Conservation (phyloP, 2,797 vertebrate species). For the Champsocephalus esox region DNA sequence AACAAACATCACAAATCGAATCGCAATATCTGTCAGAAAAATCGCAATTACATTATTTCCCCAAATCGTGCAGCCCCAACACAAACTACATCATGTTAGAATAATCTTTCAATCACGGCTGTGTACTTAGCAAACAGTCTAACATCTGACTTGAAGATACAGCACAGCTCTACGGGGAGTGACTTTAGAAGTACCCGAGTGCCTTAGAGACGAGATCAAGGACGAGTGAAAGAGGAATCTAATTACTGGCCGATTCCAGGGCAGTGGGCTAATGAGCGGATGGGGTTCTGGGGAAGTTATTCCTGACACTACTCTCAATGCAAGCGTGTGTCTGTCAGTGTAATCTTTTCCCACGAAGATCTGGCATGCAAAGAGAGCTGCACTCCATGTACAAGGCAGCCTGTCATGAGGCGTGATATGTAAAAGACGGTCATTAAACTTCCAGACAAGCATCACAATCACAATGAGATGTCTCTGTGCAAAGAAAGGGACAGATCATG, state of each 20-base stretch:
- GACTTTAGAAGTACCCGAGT: slow-evolving; percentile 58
- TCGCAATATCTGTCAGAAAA: too few relatives aligned
- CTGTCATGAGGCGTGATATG: slow-evolving; percentile 56
- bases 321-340: slow-evolving; percentile 26
- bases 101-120: neutral
- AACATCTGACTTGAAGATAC: slow-evolving; percentile 22
- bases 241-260: slow-evolving; percentile 75
- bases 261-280: slow-evolving; percentile 79
- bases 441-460: slow-evolving; percentile 26
- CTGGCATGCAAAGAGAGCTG: slow-evolving; percentile 56
- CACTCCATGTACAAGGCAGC: slow-evolving; percentile 15
- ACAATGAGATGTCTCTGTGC: slow-evolving; percentile 27
- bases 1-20: too few relatives aligned
- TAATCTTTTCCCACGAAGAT: slow-evolving; percentile 55
- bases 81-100: neutral
- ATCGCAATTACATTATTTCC: too few relatives aligned
- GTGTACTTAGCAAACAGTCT: slow-evolving; percentile 40
- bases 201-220: slow-evolving; percentile 62
- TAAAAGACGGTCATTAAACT: slow-evolving; percentile 50
- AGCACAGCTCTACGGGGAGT: slow-evolving; percentile 51
- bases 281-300: slow-evolving; percentile 70
- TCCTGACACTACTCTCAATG: slow-evolving; percentile 56
- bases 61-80: too few relatives aligned
- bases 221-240: slow-evolving; percentile 69
- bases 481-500: neutral